A percentile compares a stretch with the other conserved stretches of the same genome.
phyloP scores from a whole-genome alignment of 2,888 invertebrate genomes.

The Tetragnatha montana region DNA sequence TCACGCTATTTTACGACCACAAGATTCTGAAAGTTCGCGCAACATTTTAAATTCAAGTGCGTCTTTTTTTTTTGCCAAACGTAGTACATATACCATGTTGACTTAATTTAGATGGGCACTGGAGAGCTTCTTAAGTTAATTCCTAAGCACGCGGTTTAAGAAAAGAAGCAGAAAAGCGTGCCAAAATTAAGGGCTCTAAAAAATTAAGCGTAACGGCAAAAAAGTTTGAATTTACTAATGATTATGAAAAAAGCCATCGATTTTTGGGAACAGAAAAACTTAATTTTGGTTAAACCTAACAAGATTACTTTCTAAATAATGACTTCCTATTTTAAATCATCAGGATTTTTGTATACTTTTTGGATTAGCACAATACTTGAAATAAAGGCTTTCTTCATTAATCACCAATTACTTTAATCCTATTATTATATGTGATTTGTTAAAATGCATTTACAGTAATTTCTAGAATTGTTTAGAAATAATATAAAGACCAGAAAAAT shows the following conservation, averaged over 20 bases:
- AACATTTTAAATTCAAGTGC: slow-evolving; percentile 7
- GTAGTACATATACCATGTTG: neutral
- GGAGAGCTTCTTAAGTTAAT: slow-evolving; percentile 9
- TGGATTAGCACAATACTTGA: no score
- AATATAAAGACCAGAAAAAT: no score
- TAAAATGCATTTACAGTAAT: no score
- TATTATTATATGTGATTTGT: no score
- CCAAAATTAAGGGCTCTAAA: neutral
- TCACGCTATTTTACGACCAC: slow-evolving; percentile 2
- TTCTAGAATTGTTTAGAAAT: no score
- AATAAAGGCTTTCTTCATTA: no score
- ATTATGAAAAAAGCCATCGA: neutral
- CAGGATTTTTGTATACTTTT: no score
- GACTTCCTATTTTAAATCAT: no score
- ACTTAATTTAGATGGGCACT: slow-evolving; percentile 8
- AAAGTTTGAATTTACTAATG: neutral
- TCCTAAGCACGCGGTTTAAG: neutral
- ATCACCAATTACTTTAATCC: no score
- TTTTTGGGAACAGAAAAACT: neutral
- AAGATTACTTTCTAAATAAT: no score
- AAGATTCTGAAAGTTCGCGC: neutral
- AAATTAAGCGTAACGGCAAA: neutral
- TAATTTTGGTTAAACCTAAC: no score
- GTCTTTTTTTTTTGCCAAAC: neutral
- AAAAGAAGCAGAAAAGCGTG: neutral